phyloP scores from a whole-genome alignment of 1,140 invertebrate species.

The Zaprionus vittiger region DNA sequence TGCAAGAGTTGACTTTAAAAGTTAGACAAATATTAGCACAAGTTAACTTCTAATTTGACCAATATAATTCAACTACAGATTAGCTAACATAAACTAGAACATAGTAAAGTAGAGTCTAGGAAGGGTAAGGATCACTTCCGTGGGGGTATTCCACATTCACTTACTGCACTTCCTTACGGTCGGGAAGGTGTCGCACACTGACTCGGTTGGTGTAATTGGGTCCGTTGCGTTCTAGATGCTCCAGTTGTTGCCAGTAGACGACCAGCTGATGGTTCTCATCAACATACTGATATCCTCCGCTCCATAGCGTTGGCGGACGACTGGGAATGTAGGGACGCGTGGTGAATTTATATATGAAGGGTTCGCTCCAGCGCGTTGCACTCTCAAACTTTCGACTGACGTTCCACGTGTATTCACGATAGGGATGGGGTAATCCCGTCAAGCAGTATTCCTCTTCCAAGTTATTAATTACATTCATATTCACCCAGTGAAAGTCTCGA shows the following conservation, averaged over 20 bases:
- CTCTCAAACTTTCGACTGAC: background rate
- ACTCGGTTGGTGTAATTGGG: slow-evolving; percentile 22
- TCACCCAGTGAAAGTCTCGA: background rate
- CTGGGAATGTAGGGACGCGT: background rate
- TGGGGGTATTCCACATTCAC: background rate
- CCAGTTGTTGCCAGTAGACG: slow-evolving; percentile 47
- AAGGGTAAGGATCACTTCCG: background rate
- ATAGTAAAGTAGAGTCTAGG: background rate
- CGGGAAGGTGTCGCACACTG: background rate
- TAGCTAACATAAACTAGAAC: background rate
- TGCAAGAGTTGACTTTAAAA: too few relatives aligned
- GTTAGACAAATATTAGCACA: too few relatives aligned
- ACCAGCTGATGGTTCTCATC: background rate
- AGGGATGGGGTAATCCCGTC: background rate
- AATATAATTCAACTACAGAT: too few relatives aligned
- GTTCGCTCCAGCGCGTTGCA: background rate
- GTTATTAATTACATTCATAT: rapidly evolving
- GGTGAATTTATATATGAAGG: background rate
- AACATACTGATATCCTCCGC: slow-evolving; percentile 5
- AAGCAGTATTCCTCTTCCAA: slow-evolving; percentile 3
- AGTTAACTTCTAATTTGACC: too few relatives aligned
- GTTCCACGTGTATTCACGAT: background rate
- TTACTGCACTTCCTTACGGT: background rate
- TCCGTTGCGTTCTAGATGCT: slow-evolving; percentile 22
- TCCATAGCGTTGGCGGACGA: slow-evolving; percentile 18